Base-by-base conservation (phyloP, 2,888 invertebrate species). In the Drosophila limbata region DNA sequence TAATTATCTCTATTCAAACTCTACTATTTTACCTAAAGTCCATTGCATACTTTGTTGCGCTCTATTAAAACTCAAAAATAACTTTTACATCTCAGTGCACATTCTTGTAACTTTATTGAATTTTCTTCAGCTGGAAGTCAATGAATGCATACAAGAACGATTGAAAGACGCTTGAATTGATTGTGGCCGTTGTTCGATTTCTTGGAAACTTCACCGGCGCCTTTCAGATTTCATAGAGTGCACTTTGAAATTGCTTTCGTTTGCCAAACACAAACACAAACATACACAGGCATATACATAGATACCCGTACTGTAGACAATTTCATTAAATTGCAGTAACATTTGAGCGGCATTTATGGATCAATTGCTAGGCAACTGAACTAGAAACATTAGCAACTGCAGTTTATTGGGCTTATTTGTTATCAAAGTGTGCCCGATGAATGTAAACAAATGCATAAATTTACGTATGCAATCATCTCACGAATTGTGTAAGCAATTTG, bases 361-460 rank as follows among this genome's bases (percentile, higher is more conserved):
- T 65, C 75, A 74, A 70, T 70, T 70, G 61, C 45, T 44, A 62
- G 19, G 45, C 59, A 55, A 79, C 31, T 57, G 62, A 79, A 50
- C 68, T 59, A 57, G 56, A 72, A 73, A 53, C 51, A 60, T 59
- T 55, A 17, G 19, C 42, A 59, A 62, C 35, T 59, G 64, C 45
- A 57, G 53, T 66, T 55, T 61, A 62, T 44, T 35, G 53, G 4
- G 10, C 39, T 52, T 50, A 21, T 39, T 35, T 57, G 57, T 52
- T 45, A 17, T 35, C 15, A 28, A 17, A 55, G 25, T 25, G 15
- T 25, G 56, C 44, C 35, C 35, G 21, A 17, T 25, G 40, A 66
- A 65, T 25, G 74, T 76, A 69, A 76, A 76, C 69, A 76, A 78
- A 10, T 45, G 62, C 40, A 62, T 63, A 62, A 69, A 73, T 78